Base-by-base conservation (phyloP, 2,797 vertebrate genomes). In the Aulostomus chinensis region DNA sequence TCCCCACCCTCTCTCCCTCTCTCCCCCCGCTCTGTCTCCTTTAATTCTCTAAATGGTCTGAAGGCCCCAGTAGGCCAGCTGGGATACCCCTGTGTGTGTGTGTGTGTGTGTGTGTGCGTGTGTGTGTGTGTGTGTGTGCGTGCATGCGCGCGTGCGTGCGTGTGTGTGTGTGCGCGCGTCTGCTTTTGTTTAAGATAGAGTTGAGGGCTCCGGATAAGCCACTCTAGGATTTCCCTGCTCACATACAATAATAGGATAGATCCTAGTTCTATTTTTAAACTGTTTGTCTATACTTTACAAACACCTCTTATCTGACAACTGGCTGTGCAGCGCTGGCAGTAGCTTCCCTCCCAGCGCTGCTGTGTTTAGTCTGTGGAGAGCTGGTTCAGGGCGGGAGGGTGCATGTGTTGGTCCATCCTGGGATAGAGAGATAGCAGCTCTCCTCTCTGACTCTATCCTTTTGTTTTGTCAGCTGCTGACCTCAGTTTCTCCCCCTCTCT, bases 401-500 rank as follows among this genome's bases (percentile, higher is more conserved):
- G 59, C 61, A 15, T 73, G 71, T 76, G 64, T 73, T 73, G 60
- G 68, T 78, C 58, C 48, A 38, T 74, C 53, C 76, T 83, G 85
- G 85, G 78, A 80, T 73, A 71, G 77, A 85, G 79, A 73, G 73
- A 86, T 86, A 78, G 53, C 56, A 37, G 59, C 57, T 38, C 57
- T 77, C 60, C 43, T 74, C 78, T 85, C 64, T 78, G 62, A 76
- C 64, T 80, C 78, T 67, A 73, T 75, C 65, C 67, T 67, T 77
- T 83, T 88, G 85, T 87, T 88, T 82, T 85, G 75, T 85, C 84
- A 85, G 85, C 80, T 85, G 83, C 58, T 69, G 76, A 76, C 76
- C 69, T 36, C 58, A 43, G 18, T 43, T 37, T 37, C 31, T 9
- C 55, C 33, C 47, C 42, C 21, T 7, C 9, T 57, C 18, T 25